Base-by-base conservation (phyloP, 1,140 invertebrate species). In the Drosophila tsacasi region DNA sequence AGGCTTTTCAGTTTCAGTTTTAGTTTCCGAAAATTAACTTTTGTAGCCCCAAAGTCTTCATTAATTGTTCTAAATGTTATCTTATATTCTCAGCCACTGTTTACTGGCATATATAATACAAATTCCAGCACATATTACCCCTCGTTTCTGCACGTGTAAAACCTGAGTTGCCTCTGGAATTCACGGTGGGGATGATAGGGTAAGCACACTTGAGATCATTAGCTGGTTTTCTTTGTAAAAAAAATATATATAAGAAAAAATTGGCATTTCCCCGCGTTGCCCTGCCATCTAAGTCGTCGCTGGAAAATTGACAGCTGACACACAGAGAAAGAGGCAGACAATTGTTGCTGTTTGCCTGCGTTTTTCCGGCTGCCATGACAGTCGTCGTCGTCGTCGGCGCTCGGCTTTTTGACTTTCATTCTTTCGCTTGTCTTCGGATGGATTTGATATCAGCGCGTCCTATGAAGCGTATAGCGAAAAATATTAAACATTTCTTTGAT, bases 401-500 rank as follows among this genome's bases (percentile, higher is more conserved):
- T 67, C 64, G 39, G 35, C 68, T 58, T 69, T 71, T 58, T 39
- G 52, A 55, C 65, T 58, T 66, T 76, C 55, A 54, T 49, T 58
- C 68, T 46, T 69, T 49, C 25, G 39, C 50, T 58, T 49, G 25
- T 60, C 27, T 32, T 66, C 23, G 15, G 7, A 30, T 46, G 57
- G 39, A 63, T 67, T 58, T 68, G 54, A 60, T 81, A 79, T 81
- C 78, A 64, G 42, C 63, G 64, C 54, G 25, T 62, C 54, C 47
- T 46, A 58, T 81, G 71, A 81, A 76, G 78, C 79, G 79, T 57
- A 68, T 81, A 81, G 79, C 79, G 78, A 76, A 81, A 81, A 81
- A 81, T 81, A 81, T 81, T 81, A 81, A 81, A 81, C 79, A 81
- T 81, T 81, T 76, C 59, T 81, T 81, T 81, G 79, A 81, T 81